Percentiles rank a stretch among this genome's conserved stretches.
phyloP scores from a whole-genome alignment of 2,888 invertebrate species.

The Diaprepes abbreviatus region DNA sequence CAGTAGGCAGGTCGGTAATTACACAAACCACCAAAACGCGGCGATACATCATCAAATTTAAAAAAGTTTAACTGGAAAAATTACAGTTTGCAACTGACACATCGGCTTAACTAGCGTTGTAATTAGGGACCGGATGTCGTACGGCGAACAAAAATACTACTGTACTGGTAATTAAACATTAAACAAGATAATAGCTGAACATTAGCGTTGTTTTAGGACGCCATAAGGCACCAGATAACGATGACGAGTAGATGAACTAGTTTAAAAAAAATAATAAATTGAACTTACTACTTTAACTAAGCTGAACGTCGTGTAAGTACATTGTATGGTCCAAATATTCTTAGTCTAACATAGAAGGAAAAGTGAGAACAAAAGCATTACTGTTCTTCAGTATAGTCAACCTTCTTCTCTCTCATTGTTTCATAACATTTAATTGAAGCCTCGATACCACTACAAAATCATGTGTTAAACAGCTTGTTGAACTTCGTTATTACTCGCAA shows the following conservation, averaged over 20 bases:
- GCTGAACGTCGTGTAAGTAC: too few relatives aligned
- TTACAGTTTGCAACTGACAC: constrained; percentile 47
- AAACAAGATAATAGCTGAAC: constrained; percentile 58
- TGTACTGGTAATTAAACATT: constrained; percentile 58
- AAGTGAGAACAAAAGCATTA: too few relatives aligned
- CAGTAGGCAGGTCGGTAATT: constrained; percentile 34
- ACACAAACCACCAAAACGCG: constrained; percentile 39
- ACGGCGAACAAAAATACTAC: constrained; percentile 50
- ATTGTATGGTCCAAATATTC: too few relatives aligned
- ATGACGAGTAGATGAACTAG: constrained; percentile 29
- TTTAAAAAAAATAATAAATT: background rate
- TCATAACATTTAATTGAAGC: too few relatives aligned
- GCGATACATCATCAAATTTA: constrained; percentile 45
- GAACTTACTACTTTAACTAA: too few relatives aligned
- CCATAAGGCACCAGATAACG: constrained; percentile 48
- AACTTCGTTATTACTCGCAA: too few relatives aligned
- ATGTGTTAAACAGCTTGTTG: too few relatives aligned
- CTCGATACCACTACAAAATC: too few relatives aligned
- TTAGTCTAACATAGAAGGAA: too few relatives aligned
- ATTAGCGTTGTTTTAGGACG: constrained; percentile 47
- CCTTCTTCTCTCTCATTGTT: too few relatives aligned
- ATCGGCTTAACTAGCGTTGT: constrained; percentile 52
- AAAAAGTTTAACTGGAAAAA: constrained; percentile 46
- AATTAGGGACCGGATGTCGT: constrained; percentile 58
- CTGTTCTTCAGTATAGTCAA: too few relatives aligned